phyloP scores from a whole-genome alignment of 1,140 invertebrate species.

The Drosophila pectinifera region DNA sequence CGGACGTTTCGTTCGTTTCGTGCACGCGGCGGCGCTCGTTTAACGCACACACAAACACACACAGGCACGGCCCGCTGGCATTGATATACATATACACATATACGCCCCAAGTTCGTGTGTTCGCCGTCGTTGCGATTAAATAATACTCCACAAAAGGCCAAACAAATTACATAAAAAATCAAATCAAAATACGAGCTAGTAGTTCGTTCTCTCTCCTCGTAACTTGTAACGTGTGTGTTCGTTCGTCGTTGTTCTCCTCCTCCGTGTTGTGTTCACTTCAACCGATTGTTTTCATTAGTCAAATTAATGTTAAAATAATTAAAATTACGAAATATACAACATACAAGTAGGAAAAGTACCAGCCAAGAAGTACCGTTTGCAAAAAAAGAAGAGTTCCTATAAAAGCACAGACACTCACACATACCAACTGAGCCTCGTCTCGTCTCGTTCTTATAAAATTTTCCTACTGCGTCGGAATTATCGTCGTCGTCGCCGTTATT shows the following conservation, averaged over 20 bases:
- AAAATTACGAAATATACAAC: not conserved
- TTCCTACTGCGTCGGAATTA: constrained; percentile 55
- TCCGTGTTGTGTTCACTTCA: constrained; percentile 57
- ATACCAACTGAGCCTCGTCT: constrained; percentile 33
- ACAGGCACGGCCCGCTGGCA: constrained; percentile 35
- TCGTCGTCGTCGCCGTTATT: constrained; percentile 12
- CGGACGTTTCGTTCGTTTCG: constrained; percentile 55
- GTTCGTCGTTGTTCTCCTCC: constrained; percentile 22
- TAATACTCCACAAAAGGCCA: constrained; percentile 81
- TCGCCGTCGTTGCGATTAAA: constrained; percentile 67
- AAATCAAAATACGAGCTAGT: constrained; percentile 28
- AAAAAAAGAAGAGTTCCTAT: constrained; percentile 61
- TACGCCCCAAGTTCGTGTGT: constrained; percentile 35
- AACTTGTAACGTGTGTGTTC: constrained; percentile 51
- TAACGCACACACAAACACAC: constrained; percentile 39
- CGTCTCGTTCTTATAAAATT: constrained; percentile 36
- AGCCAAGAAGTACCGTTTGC: constrained; percentile 7
- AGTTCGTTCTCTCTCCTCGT: constrained; percentile 34
- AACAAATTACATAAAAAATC: constrained; percentile 62
- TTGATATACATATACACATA: constrained; percentile 36
- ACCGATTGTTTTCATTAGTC: constrained; percentile 64
- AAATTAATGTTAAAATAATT: constrained; percentile 42
- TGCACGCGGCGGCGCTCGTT: constrained; percentile 53
- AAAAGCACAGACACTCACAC: constrained; percentile 26
- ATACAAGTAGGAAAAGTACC: constrained; percentile 10